Evolutionary conservation across 2,888 invertebrate genomes (phyloP).

Genomic region (Drosophila mimica): DNA sequence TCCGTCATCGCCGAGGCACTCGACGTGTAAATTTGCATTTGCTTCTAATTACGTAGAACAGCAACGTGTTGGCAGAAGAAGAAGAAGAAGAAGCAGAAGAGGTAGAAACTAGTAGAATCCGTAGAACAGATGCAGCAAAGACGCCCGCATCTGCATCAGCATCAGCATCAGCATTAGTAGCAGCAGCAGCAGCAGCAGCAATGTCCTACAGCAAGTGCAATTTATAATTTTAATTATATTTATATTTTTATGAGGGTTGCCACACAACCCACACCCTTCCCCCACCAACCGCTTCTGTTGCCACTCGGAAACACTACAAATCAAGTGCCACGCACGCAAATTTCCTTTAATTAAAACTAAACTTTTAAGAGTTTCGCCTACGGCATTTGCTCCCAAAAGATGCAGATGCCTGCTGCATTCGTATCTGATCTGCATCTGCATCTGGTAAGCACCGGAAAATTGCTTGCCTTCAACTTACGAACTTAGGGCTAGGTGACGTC

Average conservation of each 20-base stretch:
- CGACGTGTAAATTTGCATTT: slow-evolving; percentile 75
- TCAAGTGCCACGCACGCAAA: slow-evolving; percentile 77
- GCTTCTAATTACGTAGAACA: slow-evolving; percentile 70
- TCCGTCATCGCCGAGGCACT: slow-evolving; percentile 70
- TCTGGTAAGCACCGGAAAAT: slow-evolving; percentile 44
- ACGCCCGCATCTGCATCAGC: slow-evolving; percentile 53
- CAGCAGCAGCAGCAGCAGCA: slow-evolving; percentile 17
- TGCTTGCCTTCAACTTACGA: slow-evolving; percentile 40
- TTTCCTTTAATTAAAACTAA: slow-evolving; percentile 79
- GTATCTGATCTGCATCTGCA: slow-evolving; percentile 30
- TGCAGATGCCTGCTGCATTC: slow-evolving; percentile 18
- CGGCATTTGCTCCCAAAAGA: slow-evolving; percentile 9
- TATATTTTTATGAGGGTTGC: slow-evolving; percentile 66
- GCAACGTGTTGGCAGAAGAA: slow-evolving; percentile 17
- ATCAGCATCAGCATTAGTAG: slow-evolving; percentile 2
- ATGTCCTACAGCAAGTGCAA: slow-evolving; percentile 64
- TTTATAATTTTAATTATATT: slow-evolving; percentile 78
- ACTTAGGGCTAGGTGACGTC: slow-evolving; percentile 29
- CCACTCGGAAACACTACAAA: slow-evolving; percentile 72
- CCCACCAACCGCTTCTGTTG: neutral
- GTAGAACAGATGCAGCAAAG: slow-evolving; percentile 22
- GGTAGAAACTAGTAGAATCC: slow-evolving; percentile 16
- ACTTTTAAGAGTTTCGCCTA: slow-evolving; percentile 68
- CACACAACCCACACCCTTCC: neutral
- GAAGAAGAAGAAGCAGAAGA: neutral